Evolutionary conservation across 1,140 invertebrate genomes (phyloP), one percentile per base, ranked within the genome.

Genomic region (Drepana arcuata): DNA sequence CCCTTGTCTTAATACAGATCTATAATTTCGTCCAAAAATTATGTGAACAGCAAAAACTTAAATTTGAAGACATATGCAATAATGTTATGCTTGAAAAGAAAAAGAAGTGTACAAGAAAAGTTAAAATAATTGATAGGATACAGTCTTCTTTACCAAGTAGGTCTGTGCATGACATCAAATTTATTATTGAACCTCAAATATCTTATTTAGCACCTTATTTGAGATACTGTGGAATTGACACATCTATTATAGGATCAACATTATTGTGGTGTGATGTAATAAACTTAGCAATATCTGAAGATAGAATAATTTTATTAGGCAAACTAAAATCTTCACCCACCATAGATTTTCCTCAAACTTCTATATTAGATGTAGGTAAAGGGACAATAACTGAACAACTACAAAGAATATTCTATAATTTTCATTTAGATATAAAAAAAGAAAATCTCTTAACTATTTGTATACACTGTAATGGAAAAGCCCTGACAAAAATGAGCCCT

Each of bases 1-100:
- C 92, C 2, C 90, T 88, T 80, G 93, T 93, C 51, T 78, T 95
- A 7, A 53, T 95, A 37, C 87, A 94, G 79, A 78, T 94, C 23
- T 94, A 92, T 80, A 80, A 90, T 14, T 81, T 84, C 12, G 47
- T 92, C 13, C 74, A 84, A 46, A 59, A 64, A 13, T 67, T 84
- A 38, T 88, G 86, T 64, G 35, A 69, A 30, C 46, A 79, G 33
- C 75, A 83, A 42, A 50, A 69, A n/a, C 87, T 90, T 34, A 85
- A 87, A 10, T 89, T 91, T 67, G 68, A 87, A 7, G 86, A 90
- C 41, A 80, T 88, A 24, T 88, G 86, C 44, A 72, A 81, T 50
- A 81, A 86, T 61, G 41, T 89, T 23, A 83, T 83, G 74, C 41
- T 74, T 38, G 58, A 85, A 58, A 64, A 72, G 45, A 81, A 82